Conservation (phyloP, 2,113 vertebrate genomes). For the Neodon shergylaensis region DNA sequence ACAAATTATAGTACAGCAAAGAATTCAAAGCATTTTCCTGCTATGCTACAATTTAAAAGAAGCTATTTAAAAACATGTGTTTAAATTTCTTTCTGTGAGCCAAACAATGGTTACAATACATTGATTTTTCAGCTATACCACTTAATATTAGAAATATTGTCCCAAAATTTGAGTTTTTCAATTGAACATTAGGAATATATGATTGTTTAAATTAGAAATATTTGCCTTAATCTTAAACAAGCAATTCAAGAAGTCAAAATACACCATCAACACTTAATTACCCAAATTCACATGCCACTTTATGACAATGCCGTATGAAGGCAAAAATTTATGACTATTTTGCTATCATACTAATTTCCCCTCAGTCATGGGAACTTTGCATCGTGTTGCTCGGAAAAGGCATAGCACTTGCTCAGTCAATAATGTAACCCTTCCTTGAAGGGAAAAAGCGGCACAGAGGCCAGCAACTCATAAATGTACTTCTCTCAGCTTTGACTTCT, state of each 20-base stretch:
- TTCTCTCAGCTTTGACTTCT: conserved; percentile 5
- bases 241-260: conserved; percentile 68
- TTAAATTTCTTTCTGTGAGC: conserved; percentile 52
- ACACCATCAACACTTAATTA: conserved; percentile 56
- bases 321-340: conserved; percentile 51
- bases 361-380: conserved; percentile 31
- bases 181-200: conserved; percentile 48
- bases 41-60: conserved; percentile 8
- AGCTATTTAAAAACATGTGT: not conserved
- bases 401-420: conserved; percentile 27
- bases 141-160: conserved; percentile 64
- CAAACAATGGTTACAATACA: conserved; percentile 1
- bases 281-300: conserved; percentile 31
- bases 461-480: not conserved
- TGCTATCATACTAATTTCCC: conserved; percentile 11
- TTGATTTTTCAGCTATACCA: conserved; percentile 8
- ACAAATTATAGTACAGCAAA: not conserved
- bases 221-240: conserved; percentile 63
- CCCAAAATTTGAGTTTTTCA: conserved; percentile 57
- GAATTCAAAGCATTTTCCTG: conserved; percentile 4
- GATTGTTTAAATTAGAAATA: conserved; percentile 37
- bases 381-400: conserved; percentile 46
- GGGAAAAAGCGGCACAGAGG: not conserved
- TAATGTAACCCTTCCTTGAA: not conserved
- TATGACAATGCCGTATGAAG: conserved; percentile 37